Base-by-base conservation (phyloP, 2,797 vertebrate genomes). In the Lophotriccus pileatus region DNA sequence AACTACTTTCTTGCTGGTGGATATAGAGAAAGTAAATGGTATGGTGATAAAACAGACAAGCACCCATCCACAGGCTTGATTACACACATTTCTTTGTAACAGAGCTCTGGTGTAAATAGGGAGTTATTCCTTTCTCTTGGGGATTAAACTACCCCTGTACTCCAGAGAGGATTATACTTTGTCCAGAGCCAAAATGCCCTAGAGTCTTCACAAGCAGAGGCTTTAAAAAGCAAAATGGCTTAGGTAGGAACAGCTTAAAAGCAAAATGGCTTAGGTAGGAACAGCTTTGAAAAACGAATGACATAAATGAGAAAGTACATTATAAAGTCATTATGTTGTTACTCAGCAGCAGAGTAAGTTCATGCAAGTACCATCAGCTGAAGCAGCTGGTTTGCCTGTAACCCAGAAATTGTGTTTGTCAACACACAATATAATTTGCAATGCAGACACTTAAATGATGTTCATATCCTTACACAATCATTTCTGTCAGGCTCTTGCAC, bases 261-360 rank as follows among this genome's bases (percentile, higher is more conserved):
- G 47, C 52, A 87, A 74, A 93, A 85, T 34, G 34, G 28, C 10
- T 78, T 84, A 84, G 59, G 25, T 56, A 79, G 59, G 37, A 55
- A 85, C 5, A 47, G n/a, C 56, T 94, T 39, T 58, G 49, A 89
- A 84, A 93, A 77, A 74, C 0, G 0, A 80, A 67, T 63, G 12
- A 87, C 6, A 17, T 41, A 67, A 87, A 73, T 19, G 64, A 63
- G 49, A 67, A 68, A 80, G 75, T 69, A 55, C 43, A 84, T 80
- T 74, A 73, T 32, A 84, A 79, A 90, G 39, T 67, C 58, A 67
- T 87, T 72, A 84, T 41, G 30, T 4, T 75, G 41, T 67, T 80
- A 80, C 32, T 93, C 87, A 80, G 75, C 53, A 60, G 37, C 81
- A 87, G 64, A 62, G 30, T 46, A 89, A 93, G 84, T 60, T 94